Evolutionary conservation across 2,113 vertebrate genomes (phyloP), one percentile per base, ranked within the genome.

Genomic region (Genyomyrus donnyi): DNA sequence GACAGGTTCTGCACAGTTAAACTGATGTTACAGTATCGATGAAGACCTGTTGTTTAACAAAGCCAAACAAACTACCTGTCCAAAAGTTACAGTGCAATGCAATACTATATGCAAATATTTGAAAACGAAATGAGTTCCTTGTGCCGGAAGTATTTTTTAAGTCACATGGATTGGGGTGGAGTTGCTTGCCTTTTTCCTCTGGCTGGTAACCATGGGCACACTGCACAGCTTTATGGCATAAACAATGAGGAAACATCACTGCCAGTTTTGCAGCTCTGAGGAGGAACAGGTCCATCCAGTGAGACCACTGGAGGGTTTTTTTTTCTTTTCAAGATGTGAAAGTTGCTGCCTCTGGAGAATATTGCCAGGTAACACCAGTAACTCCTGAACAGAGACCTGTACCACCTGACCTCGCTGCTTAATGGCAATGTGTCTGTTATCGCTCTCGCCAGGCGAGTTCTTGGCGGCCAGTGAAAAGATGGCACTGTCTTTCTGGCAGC

Each of bases 31-130:
- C n/a, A 21, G 46, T 89, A 80, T 35, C 27, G 10, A 46, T 31
- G 27, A 50, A 10, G 39, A 45, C 31, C 50, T 77, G 31, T 56
- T 89, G 31, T 89, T 56, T 5, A 19, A 46, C 52, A 27, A 48
- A 89, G 49, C 89, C 53, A 50, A 45, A 48, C 17, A 58, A 52
- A 46, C 31, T 77, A 5, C 35, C 19, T 85, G 35, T 85, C 21
- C 8, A 46, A 48, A 48, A 48, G 24, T 45, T 85, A 83, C 42
- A 45, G 77, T 3, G 8, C 15, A 39, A n/a, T 52, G 74, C 31
- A 53, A 35, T 87, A 84, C 70, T 45, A 8, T 89, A 48, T 77
- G 27, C 74, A 89, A 89, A 56, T 89, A 84, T 84, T 89, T 89
- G 49, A 74, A 89, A 56, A 39, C 17, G 15, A 49, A 84, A 21